Conservation (phyloP, 2,113 vertebrate genomes). For the Holacanthus passer region DNA sequence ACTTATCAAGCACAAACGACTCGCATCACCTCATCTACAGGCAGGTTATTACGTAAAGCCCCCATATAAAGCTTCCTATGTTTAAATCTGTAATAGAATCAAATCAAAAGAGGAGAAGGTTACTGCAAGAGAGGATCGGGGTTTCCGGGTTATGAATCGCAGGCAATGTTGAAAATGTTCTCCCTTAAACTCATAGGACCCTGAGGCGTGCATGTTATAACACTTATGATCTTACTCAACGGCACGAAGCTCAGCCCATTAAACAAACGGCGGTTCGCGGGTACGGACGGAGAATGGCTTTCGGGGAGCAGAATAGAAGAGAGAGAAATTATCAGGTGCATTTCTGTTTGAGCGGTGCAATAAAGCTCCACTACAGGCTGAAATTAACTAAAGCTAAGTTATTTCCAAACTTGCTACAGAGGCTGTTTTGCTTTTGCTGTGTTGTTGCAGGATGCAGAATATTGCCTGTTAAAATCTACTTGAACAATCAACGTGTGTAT, state of each 20-base stretch:
- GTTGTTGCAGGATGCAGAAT: neutral
- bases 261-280: conserved; percentile 66
- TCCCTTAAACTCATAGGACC: conserved; percentile 63
- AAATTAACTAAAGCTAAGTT: conserved; percentile 38
- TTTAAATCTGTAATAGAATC: conserved; percentile 61
- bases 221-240: conserved; percentile 62
- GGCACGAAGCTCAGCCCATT: conserved; percentile 68
- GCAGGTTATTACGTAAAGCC: conserved; percentile 54
- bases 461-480: neutral
- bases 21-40: conserved; percentile 35
- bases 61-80: conserved; percentile 27
- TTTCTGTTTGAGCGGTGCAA: conserved; percentile 39
- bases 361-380: conserved; percentile 52
- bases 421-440: neutral
- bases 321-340: conserved; percentile 60
- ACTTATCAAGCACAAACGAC: conserved; percentile 37
- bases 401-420: conserved; percentile 6
- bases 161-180: conserved; percentile 59
- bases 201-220: conserved; percentile 67
- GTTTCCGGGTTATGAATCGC: conserved; percentile 67
- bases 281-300: conserved; percentile 60
- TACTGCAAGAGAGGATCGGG: conserved; percentile 37
- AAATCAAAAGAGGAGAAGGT: conserved; percentile 37
- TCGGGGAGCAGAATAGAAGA: conserved; percentile 39
- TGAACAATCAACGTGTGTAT: conserved; percentile 22